phyloP scores from a whole-genome alignment of 2,888 invertebrate genomes.

The Megamerina dolium region DNA sequence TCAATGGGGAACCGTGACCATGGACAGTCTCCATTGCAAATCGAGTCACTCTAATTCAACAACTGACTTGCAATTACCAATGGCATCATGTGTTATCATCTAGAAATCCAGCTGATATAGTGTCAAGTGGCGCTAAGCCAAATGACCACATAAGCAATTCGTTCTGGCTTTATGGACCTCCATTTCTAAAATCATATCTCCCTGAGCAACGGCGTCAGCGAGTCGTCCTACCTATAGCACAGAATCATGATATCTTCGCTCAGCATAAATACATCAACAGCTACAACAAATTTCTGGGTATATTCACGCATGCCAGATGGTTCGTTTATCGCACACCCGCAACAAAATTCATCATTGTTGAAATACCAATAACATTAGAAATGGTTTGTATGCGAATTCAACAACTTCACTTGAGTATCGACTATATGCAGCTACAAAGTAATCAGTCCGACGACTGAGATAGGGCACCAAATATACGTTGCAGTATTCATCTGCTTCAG shows the following conservation, averaged over 20 bases:
- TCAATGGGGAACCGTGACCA: no score
- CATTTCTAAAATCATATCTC: no score
- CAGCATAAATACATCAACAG: slow-evolving; percentile 9
- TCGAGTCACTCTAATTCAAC: no score
- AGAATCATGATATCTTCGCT: not conserved
- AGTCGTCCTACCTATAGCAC: no score
- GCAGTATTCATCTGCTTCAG: no score
- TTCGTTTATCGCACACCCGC: slow-evolving; percentile 2
- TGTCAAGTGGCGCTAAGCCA: no score
- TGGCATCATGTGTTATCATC: no score
- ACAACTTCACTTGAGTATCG: not conserved
- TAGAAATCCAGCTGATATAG: no score
- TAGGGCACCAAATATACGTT: not conserved
- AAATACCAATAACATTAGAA: not conserved
- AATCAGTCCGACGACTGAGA: slow-evolving; percentile 6
- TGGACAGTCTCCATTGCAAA: no score
- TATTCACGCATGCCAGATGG: slow-evolving; percentile 6
- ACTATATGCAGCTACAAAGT: slow-evolving; percentile 2
- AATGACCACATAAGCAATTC: no score
- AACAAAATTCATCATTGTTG: not conserved
- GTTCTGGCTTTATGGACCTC: not conserved
- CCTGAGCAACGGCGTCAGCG: not conserved
- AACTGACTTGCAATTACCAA: no score
- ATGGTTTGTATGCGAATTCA: slow-evolving; percentile 1
- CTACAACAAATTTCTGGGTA: slow-evolving; percentile 9